Base-by-base conservation (phyloP, 2,888 invertebrate genomes). In the Drosophila macrospina region DNA sequence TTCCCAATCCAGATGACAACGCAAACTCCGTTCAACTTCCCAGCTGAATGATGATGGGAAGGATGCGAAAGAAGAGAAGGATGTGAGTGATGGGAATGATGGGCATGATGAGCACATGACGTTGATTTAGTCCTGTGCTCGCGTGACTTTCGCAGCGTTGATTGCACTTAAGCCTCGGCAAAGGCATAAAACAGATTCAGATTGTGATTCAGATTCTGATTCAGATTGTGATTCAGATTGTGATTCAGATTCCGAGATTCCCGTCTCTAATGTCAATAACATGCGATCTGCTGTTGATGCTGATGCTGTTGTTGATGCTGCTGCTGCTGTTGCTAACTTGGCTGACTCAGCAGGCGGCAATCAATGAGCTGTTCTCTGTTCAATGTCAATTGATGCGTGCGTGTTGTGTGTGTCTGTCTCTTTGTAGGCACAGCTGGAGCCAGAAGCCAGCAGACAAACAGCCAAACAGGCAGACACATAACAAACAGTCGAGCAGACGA, bases 331-430 rank as follows among this genome's bases (percentile, higher is more conserved):
- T 47, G 47, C 47, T 69, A 67, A 70, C 69, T 71, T 55, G 64
- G 78, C 89, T 89, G 80, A 85, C 74, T 86, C 86, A 84, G 86
- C 82, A 82, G 83, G 69, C 80, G 78, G 75, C 85, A 86, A 86
- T 86, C 89, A 87, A 67, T 69, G 66, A 64, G 54, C 48, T 54
- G 65, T 60, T 39, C 60, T 59, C 24, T 54, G 67, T 69, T 69
- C 79, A 73, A 81, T 84, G 76, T 69, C 75, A 75, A 63, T 63
- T 61, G 59, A 50, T 45, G 42, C 26, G 48, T 48, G 44, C 51
- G 54, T 16, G 36, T 28, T n/a, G 32, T 26, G 20, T 26, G 54
- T 32, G 36, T 45, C 54, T 37, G 28, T 41, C 34, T 30, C 13
- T 20, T 7, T 63, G 42, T 39, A 55, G 78, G 57, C 54, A 44